Evolutionary conservation across 2,888 invertebrate genomes (phyloP), one percentile per base, ranked within the genome.

Genomic region (Polymixis flavicincta): DNA sequence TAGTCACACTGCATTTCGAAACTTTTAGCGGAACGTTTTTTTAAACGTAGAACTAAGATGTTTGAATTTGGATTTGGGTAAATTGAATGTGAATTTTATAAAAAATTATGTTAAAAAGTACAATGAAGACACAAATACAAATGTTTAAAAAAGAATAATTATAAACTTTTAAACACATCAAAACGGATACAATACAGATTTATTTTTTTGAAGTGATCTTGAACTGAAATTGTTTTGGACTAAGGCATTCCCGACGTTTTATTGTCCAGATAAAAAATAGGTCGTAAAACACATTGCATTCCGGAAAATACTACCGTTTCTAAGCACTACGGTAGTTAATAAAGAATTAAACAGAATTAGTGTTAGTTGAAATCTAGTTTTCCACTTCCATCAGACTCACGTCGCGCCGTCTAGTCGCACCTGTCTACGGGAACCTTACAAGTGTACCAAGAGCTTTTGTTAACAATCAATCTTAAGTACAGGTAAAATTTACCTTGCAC

Each of bases 191-290:
- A 52, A 32, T 48, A 48, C 61, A 74, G 37, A 32, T n/a, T 25
- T n/a, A n/a, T n/a, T 64, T 45, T 77, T 75, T 76, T 25, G 6
- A 59, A 50, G 28, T 50, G 48, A 71, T 79, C 54, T 79, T 32
- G 50, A 71, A 50, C 8, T 71, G 13, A 42, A 42, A 32, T 55
- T 0, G 8, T 55, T 61, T n/a, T 11, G 8, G 6, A 63, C 17
- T 61, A 14, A 50, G 4, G n/a, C 14, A 71, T 79, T 76, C 61
- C 42, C 55, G 25, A 32, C 42, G 17, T 71, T 79, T 71, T 76
- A 76, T 63, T 55, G 54, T 42, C 28, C 28, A 55, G 28, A 25
- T 54, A 50, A 57, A 61, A 61, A 28, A 50, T 19, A 19, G 5
- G n/a, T 70, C 78, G 70, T 76, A 50, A 70, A 70, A 61, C 28